These are phyloP conservation scores for Aplodontia rufa DNA, from an alignment of 2,113 vertebrate genomes.

Conservation along the genomic window DNA sequence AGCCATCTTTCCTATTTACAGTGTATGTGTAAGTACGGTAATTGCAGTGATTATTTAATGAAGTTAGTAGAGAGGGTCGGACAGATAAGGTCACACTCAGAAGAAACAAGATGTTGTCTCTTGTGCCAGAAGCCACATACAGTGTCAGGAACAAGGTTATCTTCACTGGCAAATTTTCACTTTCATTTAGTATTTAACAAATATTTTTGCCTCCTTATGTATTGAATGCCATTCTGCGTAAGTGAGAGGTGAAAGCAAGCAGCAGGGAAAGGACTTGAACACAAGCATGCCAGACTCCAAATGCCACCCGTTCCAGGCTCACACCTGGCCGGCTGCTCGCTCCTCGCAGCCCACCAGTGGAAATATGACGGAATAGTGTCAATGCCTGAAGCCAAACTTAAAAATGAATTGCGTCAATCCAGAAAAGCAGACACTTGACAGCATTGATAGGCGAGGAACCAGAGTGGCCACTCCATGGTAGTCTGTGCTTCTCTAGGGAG, in stretches of 20 bases:
- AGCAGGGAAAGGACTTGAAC: background rate
- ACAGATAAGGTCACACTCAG: background rate
- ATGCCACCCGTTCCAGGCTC: background rate
- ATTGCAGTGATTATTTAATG: background rate
- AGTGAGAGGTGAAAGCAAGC: background rate
- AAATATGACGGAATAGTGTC: background rate
- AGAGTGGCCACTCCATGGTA: background rate
- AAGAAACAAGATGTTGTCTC: background rate
- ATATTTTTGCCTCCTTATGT: background rate
- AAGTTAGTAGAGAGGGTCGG: background rate
- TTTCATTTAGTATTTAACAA: background rate
- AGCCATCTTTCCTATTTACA: background rate
- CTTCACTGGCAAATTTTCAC: background rate
- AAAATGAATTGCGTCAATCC: background rate
- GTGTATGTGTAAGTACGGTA: background rate
- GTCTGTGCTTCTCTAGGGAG: background rate
- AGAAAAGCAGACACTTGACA: background rate
- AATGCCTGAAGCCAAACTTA: background rate
- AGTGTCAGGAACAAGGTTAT: background rate
- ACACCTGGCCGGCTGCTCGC: background rate
- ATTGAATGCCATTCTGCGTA: background rate
- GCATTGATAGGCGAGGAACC: background rate
- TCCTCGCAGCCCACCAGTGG: background rate
- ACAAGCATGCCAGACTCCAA: background rate
- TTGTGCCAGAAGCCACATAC: background rate